Evolutionary conservation across 1,140 invertebrate species (phyloP).

Genomic region (Calycopis cecrops): DNA sequence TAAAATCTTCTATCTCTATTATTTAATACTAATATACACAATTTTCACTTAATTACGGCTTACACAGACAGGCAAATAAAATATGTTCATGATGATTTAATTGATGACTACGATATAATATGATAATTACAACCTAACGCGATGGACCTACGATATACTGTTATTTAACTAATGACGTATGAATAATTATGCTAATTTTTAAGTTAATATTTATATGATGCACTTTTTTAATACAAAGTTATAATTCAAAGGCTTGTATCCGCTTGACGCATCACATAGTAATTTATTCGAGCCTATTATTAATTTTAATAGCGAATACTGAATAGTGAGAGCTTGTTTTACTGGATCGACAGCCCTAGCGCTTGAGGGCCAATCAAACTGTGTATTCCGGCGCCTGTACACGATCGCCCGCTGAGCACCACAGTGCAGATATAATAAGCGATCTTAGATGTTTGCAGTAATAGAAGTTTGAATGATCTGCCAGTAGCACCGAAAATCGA

Average conservation of each 20-base stretch:
- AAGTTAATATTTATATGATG: background rate
- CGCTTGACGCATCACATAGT: constrained; percentile 33
- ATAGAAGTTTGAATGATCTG: constrained; percentile 7
- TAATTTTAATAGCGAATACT: constrained; percentile 45
- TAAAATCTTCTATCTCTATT: too few species aligned
- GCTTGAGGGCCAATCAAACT: constrained; percentile 54
- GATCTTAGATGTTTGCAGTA: constrained; percentile 4
- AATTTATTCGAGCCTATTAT: constrained; percentile 46
- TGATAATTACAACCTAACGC: too few species aligned
- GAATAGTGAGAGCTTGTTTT: constrained; percentile 43
- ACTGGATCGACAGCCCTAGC: constrained; percentile 59
- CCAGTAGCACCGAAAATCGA: constrained; percentile 8
- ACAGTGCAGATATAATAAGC: constrained; percentile 43
- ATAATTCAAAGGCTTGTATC: constrained; percentile 23
- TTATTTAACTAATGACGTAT: constrained; percentile 14
- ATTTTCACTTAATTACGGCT: too few species aligned
- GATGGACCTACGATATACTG: constrained; percentile 12
- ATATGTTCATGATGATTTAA: too few species aligned
- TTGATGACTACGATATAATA: too few species aligned
- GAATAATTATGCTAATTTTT: constrained; percentile 16
- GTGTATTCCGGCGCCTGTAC: constrained; percentile 62
- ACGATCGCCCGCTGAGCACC: constrained; percentile 53
- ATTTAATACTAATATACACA: too few species aligned
- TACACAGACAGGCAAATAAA: too few species aligned
- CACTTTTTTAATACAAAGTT: background rate